Evolutionary conservation across 1,140 invertebrate species (phyloP).

Genomic region (Papilio machaon): DNA sequence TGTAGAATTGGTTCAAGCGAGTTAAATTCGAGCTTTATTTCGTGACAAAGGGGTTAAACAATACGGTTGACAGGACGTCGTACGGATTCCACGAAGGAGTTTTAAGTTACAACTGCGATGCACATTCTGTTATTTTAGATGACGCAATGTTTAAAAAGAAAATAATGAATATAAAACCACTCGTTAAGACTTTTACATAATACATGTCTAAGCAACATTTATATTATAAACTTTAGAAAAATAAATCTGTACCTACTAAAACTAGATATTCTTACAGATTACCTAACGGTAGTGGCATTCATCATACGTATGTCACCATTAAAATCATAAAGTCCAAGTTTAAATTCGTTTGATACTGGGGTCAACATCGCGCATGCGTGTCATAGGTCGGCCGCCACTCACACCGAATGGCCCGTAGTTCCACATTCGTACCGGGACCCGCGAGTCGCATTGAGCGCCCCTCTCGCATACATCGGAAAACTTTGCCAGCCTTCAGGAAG

Average conservation of each 20-base stretch:
- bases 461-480: constrained; percentile 35
- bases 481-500: constrained; percentile 21
- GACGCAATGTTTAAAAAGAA: neutral
- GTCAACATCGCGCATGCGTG: constrained; percentile 66
- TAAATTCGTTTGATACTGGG: constrained; percentile 49
- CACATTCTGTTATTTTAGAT: neutral
- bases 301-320: constrained; percentile 42
- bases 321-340: constrained; percentile 46
- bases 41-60: constrained; percentile 20
- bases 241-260: neutral
- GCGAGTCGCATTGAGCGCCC: constrained; percentile 51
- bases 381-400: constrained; percentile 57
- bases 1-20: neutral
- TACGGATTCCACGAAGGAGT: constrained; percentile 9
- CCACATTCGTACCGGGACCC: constrained; percentile 50
- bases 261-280: constrained; percentile 18
- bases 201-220: too few species aligned
- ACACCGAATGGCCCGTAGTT: constrained; percentile 56
- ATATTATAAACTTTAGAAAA: neutral
- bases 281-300: constrained; percentile 31
- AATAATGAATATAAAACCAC: neutral
- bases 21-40: constrained; percentile 16
- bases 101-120: neutral
- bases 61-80: neutral
- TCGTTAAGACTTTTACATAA: neutral